phyloP scores from a whole-genome alignment of 1,140 invertebrate species.

The Drosophila pandora region DNA sequence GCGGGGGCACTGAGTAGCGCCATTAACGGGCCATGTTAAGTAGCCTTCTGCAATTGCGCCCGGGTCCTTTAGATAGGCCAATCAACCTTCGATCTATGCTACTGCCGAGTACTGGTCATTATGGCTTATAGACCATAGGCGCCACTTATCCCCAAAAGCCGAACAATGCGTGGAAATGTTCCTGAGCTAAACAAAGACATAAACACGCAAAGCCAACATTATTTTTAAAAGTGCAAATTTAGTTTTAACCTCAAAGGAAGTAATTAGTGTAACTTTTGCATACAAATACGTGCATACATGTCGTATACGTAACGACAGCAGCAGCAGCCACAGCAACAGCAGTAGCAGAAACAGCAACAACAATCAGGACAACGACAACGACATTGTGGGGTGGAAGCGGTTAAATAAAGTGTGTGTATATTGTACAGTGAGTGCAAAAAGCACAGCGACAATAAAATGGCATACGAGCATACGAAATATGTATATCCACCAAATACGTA shows the following conservation, averaged over 20 bases:
- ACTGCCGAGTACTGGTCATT: conserved; percentile 12
- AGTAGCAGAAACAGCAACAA: not conserved
- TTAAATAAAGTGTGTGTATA: conserved; percentile 20
- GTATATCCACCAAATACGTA: conserved; percentile 56
- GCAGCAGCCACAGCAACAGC: conserved; percentile 15
- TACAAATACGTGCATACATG: conserved; percentile 71
- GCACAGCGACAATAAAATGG: conserved; percentile 50
- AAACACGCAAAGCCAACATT: conserved; percentile 83
- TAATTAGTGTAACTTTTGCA: conserved; percentile 82
- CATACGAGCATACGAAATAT: conserved; percentile 46
- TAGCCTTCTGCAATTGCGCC: conserved; percentile 20
- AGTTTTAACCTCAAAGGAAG: conserved; percentile 83
- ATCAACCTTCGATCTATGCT: conserved; percentile 13
- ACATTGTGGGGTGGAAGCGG: conserved; percentile 29
- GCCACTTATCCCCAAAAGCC: not conserved
- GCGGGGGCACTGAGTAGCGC: conserved; percentile 4
- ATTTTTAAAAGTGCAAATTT: conserved; percentile 84
- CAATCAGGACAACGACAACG: conserved; percentile 32
- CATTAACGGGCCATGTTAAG: conserved; percentile 39
- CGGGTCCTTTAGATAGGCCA: conserved; percentile 1
- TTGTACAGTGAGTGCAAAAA: conserved; percentile 41
- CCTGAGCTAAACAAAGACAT: conserved; percentile 78
- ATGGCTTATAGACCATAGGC: not conserved
- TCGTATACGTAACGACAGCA: conserved; percentile 31
- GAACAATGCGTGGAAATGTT: conserved; percentile 44